Evolutionary conservation across 2,888 invertebrate species (phyloP).

Genomic region (Laothoe populi): DNA sequence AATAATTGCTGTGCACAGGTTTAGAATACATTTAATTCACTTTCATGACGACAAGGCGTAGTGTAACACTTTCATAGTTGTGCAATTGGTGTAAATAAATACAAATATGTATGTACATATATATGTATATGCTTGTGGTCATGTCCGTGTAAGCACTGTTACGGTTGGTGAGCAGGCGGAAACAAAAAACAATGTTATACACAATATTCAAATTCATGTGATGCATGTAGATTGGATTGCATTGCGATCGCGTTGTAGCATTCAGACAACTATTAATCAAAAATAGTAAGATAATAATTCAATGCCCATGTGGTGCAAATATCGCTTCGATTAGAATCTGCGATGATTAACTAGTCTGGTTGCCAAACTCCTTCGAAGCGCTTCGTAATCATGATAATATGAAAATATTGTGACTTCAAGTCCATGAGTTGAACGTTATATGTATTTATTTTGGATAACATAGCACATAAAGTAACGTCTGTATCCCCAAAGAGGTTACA

Average conservation of each 20-base stretch:
- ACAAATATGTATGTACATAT: background rate
- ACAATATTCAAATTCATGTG: constrained; percentile 9
- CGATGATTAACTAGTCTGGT: too few relatives aligned
- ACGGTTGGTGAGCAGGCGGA: constrained; percentile 48
- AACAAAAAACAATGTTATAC: constrained; percentile 38
- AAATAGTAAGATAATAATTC: too few relatives aligned
- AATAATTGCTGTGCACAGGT: background rate
- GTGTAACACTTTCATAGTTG: constrained; percentile 62
- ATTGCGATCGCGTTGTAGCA: background rate
- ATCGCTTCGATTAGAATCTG: too few relatives aligned
- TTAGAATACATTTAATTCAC: constrained; percentile 65
- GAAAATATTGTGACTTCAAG: too few relatives aligned
- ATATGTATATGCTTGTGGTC: background rate
- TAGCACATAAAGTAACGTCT: too few relatives aligned
- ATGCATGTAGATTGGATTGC: background rate
- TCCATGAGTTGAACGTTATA: too few relatives aligned
- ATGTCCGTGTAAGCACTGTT: constrained; percentile 39
- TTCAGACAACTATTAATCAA: too few relatives aligned
- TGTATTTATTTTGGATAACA: too few relatives aligned
- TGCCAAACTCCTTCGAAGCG: too few relatives aligned
- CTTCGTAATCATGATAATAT: too few relatives aligned
- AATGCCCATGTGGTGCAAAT: too few relatives aligned
- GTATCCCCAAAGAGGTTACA: too few relatives aligned
- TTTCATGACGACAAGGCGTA: constrained; percentile 66
- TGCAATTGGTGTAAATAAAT: constrained; percentile 16